Conservation (phyloP, 2,888 invertebrate species). For the Harmothoe impar region DNA sequence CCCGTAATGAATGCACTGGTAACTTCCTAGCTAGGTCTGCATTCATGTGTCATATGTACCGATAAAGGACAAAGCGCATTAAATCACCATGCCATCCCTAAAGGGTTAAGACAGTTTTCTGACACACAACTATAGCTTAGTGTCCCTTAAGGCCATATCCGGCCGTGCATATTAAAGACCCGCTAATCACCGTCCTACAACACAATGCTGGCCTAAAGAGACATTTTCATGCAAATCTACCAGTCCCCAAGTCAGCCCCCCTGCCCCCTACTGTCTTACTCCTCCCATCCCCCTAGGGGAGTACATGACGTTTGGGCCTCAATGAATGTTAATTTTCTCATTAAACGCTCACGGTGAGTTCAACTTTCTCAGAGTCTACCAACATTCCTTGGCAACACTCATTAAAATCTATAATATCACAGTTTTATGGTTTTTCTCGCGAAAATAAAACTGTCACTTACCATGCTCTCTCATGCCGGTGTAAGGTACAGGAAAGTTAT, state of each 20-base stretch:
- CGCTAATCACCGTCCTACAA: background rate
- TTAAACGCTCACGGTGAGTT: background rate
- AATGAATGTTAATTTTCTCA: slow-evolving; percentile 1
- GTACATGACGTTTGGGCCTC: no score
- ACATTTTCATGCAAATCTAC: slow-evolving; percentile 18
- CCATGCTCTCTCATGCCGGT: no score
- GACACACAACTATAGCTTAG: no score
- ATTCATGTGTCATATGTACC: no score
- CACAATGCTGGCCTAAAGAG: background rate
- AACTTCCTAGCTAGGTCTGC: no score
- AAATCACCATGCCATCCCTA: no score
- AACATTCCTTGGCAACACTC: background rate
- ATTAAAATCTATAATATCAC: slow-evolving; percentile 1
- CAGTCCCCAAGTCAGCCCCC: background rate
- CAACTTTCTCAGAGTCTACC: background rate
- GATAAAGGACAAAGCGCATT: no score
- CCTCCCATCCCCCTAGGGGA: no score
- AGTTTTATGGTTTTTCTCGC: background rate
- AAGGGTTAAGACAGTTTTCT: no score
- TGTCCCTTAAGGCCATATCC: background rate
- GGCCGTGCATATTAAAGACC: background rate
- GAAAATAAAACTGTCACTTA: slow-evolving; percentile 16
- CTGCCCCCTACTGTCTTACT: no score
- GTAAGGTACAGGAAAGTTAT: no score
- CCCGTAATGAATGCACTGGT: no score